Percentiles rank a stretch among this genome's conserved stretches.
Evolutionary conservation across 1,140 invertebrate species (phyloP).

Genomic region (Kradibia gibbosae): DNA sequence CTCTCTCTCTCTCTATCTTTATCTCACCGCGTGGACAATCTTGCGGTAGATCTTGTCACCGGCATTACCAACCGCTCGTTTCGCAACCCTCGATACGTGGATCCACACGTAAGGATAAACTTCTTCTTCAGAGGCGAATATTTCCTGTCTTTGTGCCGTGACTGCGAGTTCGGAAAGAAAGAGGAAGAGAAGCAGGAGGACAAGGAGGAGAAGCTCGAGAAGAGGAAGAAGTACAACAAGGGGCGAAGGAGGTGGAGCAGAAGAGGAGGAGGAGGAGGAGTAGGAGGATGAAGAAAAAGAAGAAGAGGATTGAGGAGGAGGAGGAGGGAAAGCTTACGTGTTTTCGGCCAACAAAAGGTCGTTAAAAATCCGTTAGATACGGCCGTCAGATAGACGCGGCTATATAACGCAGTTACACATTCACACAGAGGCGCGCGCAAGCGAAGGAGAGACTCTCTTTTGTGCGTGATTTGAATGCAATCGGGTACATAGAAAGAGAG

Average conservation of each 20-base stretch:
- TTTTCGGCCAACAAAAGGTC: conserved; percentile 70
- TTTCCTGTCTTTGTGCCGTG: conserved; percentile 30
- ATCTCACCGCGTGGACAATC: conserved; percentile 31
- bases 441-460: conserved; percentile 60
- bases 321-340: background rate
- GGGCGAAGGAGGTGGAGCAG: background rate
- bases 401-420: conserved; percentile 55
- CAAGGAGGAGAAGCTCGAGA: background rate
- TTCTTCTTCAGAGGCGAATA: conserved; percentile 33
- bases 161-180: background rate
- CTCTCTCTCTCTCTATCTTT: too few species aligned
- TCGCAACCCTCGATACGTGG: conserved; percentile 30
- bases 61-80: conserved; percentile 12
- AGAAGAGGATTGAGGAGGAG: background rate
- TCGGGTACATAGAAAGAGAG: too few species aligned
- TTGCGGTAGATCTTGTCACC: conserved; percentile 50
- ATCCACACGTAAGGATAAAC: background rate
- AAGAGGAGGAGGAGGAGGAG: background rate
- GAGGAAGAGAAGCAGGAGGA: background rate
- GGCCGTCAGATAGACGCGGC: conserved; percentile 66
- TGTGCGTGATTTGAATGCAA: conserved; percentile 72
- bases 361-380: conserved; percentile 72
- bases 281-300: background rate
- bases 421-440: conserved; percentile 21
- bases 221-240: background rate